These are phyloP conservation scores for Microcebus griseorufus DNA, from an alignment of 2,113 vertebrate species.

Conservation along the genomic window DNA sequence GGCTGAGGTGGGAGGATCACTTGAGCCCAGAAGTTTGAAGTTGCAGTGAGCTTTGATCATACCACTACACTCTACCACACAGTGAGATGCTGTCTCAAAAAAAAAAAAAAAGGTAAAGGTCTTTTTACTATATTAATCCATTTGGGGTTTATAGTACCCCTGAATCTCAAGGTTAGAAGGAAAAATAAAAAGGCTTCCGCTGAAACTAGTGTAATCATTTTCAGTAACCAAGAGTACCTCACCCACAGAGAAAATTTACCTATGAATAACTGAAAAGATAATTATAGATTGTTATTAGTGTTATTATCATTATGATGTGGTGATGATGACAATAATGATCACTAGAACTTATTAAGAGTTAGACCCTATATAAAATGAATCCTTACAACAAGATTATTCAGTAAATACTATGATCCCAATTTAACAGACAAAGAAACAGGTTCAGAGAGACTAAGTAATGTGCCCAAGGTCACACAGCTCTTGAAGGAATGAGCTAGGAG, in stretches of 20 bases:
- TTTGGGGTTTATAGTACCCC: background rate
- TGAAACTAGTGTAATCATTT: background rate
- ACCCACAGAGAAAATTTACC: background rate
- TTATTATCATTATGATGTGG: background rate
- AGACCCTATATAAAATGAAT: background rate
- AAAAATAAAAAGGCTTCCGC: slow-evolving; percentile 8
- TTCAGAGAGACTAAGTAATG: background rate
- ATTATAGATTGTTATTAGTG: background rate
- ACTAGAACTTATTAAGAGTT: background rate
- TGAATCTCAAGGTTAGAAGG: background rate
- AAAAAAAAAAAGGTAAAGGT: slow-evolving; percentile 26
- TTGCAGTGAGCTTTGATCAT: too few relatives aligned
- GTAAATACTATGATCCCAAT: background rate
- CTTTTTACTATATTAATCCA: background rate
- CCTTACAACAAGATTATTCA: background rate
- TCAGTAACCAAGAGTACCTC: background rate
- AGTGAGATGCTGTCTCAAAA: too few relatives aligned
- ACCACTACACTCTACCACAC: too few relatives aligned
- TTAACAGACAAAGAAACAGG: background rate
- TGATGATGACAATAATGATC: background rate
- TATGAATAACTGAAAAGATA: background rate
- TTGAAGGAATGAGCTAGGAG: background rate
- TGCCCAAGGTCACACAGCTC: background rate
- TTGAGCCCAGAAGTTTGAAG: too few relatives aligned
- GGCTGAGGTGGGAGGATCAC: too few relatives aligned